Conservation (phyloP, 2,888 invertebrate genomes). For the Eristalinus sepulchralis region DNA sequence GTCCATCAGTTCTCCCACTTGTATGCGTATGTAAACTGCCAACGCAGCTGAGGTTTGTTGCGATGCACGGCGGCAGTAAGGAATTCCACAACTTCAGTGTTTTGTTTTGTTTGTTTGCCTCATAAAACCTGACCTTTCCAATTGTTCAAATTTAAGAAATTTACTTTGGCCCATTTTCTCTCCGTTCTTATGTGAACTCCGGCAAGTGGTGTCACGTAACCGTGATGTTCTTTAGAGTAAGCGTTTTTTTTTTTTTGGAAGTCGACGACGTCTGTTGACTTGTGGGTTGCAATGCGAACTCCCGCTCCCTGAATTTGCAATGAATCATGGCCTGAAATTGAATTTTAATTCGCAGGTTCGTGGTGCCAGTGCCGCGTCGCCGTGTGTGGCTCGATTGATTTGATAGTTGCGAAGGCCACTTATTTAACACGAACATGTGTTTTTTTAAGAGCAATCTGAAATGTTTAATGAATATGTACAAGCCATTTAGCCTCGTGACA, state of each 20-base stretch:
- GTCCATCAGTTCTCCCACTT: background rate
- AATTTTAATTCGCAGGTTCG: background rate
- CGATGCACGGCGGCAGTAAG: background rate
- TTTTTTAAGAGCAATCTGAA: slow-evolving; percentile 3
- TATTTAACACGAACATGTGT: slow-evolving; percentile 2
- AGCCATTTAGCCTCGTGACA: slow-evolving; percentile 12
- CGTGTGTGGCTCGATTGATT: background rate
- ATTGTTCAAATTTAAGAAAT: slow-evolving; percentile 1
- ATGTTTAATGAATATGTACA: slow-evolving; percentile 25
- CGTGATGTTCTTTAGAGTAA: background rate
- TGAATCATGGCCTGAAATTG: background rate
- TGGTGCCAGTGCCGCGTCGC: background rate
- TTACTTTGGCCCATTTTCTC: background rate
- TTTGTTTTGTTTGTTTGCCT: background rate
- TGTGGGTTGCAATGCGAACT: background rate
- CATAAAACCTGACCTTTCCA: slow-evolving; percentile 41
- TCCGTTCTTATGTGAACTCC: background rate
- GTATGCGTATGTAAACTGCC: background rate
- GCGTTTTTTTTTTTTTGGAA: background rate
- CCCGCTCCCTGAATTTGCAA: background rate
- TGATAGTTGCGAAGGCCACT: background rate
- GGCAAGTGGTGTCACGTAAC: slow-evolving; percentile 5
- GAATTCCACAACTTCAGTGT: background rate
- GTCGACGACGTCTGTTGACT: background rate
- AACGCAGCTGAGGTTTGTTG: background rate